These are phyloP conservation scores for Dendropsophus ebraccatus DNA, from an alignment of 2,113 vertebrate species.

Conservation along the genomic window DNA sequence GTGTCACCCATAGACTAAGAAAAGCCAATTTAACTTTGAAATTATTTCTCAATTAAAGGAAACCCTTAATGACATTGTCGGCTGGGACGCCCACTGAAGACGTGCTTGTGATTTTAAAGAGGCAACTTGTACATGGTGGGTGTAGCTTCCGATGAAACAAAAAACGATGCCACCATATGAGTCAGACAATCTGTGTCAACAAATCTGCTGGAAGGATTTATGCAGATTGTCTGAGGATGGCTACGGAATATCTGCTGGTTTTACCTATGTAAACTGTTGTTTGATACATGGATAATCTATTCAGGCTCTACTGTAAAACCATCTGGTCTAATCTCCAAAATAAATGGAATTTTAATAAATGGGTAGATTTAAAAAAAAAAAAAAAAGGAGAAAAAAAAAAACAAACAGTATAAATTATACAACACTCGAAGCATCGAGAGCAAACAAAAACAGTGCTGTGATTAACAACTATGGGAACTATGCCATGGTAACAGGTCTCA, in stretches of 20 bases:
- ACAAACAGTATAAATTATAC: background rate
- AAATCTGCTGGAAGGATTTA: background rate
- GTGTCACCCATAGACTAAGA: constrained; percentile 35
- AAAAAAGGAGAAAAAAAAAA: background rate
- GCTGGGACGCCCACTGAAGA: background rate
- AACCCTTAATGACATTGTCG: background rate
- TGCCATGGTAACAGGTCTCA: constrained; percentile 46
- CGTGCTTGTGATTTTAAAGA: background rate
- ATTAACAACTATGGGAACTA: constrained; percentile 36
- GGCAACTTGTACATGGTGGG: background rate
- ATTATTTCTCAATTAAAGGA: constrained; percentile 8
- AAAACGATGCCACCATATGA: background rate
- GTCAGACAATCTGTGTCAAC: constrained; percentile 16
- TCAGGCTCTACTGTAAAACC: no score
- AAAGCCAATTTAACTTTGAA: constrained; percentile 13
- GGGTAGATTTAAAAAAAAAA: background rate
- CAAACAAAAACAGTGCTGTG: background rate
- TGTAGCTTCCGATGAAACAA: background rate
- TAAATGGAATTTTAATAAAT: background rate
- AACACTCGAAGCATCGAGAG: background rate
- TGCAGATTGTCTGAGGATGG: background rate
- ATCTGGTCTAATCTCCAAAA: background rate
- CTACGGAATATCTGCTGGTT: background rate
- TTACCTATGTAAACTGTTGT: constrained; percentile 21
- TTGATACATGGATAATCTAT: background rate